phyloP scores from a whole-genome alignment of 2,888 invertebrate genomes.

The Napeogenes inachia region DNA sequence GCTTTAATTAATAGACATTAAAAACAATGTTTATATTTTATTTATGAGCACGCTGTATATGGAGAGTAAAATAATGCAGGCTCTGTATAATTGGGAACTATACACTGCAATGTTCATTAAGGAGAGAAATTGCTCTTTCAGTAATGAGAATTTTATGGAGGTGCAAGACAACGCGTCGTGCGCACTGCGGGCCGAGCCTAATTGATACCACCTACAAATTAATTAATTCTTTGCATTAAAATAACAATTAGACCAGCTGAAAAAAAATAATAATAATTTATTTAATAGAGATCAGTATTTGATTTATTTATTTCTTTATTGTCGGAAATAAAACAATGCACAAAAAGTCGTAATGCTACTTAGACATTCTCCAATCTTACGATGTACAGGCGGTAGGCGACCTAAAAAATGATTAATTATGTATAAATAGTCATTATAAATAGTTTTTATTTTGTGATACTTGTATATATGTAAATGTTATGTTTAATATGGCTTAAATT shows the following conservation, averaged over 20 bases:
- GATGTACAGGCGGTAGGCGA: too few relatives aligned
- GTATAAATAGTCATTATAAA: too few relatives aligned
- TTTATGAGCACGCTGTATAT: slow-evolving; percentile 1
- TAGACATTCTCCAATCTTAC: too few relatives aligned
- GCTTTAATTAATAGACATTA: slow-evolving; percentile 12
- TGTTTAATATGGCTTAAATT: slow-evolving; percentile 26
- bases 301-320: too few relatives aligned
- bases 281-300: too few relatives aligned
- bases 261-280: too few relatives aligned
- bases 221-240: slow-evolving; percentile 11
- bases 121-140: slow-evolving; percentile 32
- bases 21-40: slow-evolving; percentile 8
- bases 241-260: too few relatives aligned
- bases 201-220: slow-evolving; percentile 39
- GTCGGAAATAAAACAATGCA: too few relatives aligned
- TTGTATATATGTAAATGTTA: slow-evolving; percentile 17
- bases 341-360: too few relatives aligned
- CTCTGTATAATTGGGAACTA: slow-evolving; percentile 22
- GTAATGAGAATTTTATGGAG: slow-evolving; percentile 31
- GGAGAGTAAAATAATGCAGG: slow-evolving; percentile 13
- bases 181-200: slow-evolving; percentile 20
- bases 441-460: too few relatives aligned
- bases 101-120: slow-evolving; percentile 29
- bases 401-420: too few relatives aligned
- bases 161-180: slow-evolving; percentile 16